Percentiles rank a stretch among this genome's conserved stretches.
Conservation (phyloP, 2,888 invertebrate genomes). For the Drosophila nigritarsus region DNA sequence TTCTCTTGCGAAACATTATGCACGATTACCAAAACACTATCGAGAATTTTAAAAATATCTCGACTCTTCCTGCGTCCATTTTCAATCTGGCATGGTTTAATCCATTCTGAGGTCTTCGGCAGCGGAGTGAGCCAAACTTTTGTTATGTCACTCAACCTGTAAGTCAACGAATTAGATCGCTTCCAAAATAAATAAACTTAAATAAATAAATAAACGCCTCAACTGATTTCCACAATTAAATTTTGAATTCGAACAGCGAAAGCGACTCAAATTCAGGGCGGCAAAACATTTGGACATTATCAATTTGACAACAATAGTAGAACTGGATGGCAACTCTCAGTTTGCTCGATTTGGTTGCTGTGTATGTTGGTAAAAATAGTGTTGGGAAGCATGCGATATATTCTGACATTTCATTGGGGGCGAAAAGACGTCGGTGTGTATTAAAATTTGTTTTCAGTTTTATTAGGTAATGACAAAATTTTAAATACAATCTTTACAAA, state of each 20-base stretch:
- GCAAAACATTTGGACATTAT: constrained; percentile 30
- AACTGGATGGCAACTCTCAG: constrained; percentile 25
- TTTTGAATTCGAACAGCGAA: neutral
- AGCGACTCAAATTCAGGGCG: constrained; percentile 1
- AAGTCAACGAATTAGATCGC: neutral
- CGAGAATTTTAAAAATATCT: constrained; percentile 92
- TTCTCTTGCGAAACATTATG: constrained; percentile 91
- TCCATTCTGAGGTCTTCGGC: constrained; percentile 89
- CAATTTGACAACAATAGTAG: neutral
- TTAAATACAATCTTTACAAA: constrained; percentile 21
- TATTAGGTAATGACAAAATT: constrained; percentile 60
- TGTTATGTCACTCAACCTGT: constrained; percentile 62
- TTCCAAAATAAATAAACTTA: neutral
- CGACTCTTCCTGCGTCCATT: constrained; percentile 91
- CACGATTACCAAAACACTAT: constrained; percentile 93
- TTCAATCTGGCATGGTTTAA: constrained; percentile 90
- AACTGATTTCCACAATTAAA: neutral
- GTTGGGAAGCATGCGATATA: constrained; percentile 31
- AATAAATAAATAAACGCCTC: neutral
- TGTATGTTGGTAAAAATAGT: constrained; percentile 22
- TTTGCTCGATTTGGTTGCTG: constrained; percentile 17
- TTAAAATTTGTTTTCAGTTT: constrained; percentile 21
- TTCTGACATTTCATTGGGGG: constrained; percentile 50
- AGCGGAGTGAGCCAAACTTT: constrained; percentile 85
- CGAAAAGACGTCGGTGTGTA: constrained; percentile 63